phyloP scores from a whole-genome alignment of 2,113 vertebrate genomes.

The Athene noctua region DNA sequence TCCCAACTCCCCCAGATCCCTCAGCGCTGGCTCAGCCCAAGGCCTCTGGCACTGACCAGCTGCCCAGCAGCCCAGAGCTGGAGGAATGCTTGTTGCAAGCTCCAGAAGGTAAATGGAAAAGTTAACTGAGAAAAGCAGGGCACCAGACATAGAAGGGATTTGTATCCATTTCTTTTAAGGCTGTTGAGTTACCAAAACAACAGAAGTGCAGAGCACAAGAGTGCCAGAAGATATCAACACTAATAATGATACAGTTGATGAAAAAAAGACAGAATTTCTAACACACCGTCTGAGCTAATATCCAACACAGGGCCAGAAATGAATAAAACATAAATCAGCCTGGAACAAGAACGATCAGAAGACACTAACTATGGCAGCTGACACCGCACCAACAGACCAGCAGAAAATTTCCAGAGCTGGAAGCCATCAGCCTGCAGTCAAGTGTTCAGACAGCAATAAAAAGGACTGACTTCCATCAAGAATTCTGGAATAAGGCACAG shows the following conservation, averaged over 20 bases:
- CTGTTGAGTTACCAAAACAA: not conserved
- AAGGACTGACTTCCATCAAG: not conserved
- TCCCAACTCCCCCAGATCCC: too few relatives aligned
- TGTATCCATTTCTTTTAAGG: not conserved
- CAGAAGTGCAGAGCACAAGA: not conserved
- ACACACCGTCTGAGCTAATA: not conserved
- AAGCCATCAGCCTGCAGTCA: too few relatives aligned
- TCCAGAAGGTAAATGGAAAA: not conserved
- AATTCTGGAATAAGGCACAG: too few relatives aligned
- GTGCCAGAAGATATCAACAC: not conserved
- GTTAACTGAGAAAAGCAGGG: not conserved
- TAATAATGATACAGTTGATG: not conserved
- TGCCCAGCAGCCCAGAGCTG: not conserved
- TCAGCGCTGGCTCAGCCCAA: not conserved
- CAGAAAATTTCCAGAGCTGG: not conserved
- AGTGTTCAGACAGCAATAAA: too few relatives aligned
- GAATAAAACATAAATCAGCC: not conserved
- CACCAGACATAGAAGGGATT: not conserved
- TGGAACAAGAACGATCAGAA: not conserved
- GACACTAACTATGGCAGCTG: too few relatives aligned
- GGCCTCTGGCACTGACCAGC: too few relatives aligned
- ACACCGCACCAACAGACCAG: not conserved
- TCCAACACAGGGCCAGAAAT: not conserved
- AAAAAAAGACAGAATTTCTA: not conserved
- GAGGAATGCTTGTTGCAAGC: not conserved